A percentile compares a stretch with the other conserved stretches of the same genome.
These are phyloP conservation scores for Bombus picipes DNA, from an alignment of 1,140 invertebrate species.

Conservation along the genomic window DNA sequence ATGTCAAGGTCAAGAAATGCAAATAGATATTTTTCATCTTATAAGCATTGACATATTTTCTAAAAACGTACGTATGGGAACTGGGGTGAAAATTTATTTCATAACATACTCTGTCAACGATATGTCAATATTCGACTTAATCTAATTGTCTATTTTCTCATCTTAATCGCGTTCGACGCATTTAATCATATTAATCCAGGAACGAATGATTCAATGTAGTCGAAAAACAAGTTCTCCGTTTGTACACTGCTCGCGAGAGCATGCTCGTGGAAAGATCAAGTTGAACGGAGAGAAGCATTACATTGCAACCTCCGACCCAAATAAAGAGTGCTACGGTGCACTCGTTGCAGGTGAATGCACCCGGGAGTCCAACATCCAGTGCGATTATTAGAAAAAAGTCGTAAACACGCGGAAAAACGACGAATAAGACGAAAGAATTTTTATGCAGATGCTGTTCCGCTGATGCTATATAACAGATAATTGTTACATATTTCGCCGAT, in stretches of 20 bases:
- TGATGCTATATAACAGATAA: neutral
- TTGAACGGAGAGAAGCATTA: constrained; percentile 39
- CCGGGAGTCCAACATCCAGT: neutral
- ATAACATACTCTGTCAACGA: no score
- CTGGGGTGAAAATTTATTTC: no score
- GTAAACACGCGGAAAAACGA: neutral
- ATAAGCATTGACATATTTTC: no score
- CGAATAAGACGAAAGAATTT: neutral
- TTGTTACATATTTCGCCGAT: neutral
- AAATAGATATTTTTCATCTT: no score
- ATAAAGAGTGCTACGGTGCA: constrained; percentile 61
- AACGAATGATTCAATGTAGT: constrained; percentile 14
- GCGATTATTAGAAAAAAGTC: constrained; percentile 11
- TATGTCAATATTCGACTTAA: no score
- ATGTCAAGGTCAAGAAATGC: no score
- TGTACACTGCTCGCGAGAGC: neutral
- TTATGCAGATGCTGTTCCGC: neutral
- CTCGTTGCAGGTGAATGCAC: constrained; percentile 66
- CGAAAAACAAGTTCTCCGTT: neutral
- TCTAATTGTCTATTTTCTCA: neutral
- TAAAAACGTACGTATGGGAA: no score
- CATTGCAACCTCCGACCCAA: constrained; percentile 62
- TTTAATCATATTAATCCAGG: constrained; percentile 12
- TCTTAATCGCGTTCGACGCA: neutral
- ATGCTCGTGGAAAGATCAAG: constrained; percentile 33